Conservation (phyloP, 2,888 invertebrate genomes). For the Norana najaformis region DNA sequence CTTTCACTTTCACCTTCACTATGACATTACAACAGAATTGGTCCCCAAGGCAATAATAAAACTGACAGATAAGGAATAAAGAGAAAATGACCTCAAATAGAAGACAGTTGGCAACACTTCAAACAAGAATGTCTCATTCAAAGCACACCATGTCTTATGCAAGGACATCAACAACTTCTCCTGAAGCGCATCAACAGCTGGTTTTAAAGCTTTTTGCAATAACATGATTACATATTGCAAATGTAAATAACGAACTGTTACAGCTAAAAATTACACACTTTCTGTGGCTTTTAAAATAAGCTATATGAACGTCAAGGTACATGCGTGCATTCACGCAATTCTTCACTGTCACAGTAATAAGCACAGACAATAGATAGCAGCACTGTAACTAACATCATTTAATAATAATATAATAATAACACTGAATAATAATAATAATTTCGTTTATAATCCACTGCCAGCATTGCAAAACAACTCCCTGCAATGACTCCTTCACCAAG, state of each 20-base stretch:
- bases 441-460: neutral
- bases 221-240: neutral
- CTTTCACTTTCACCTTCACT: neutral
- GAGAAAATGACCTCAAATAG: neutral
- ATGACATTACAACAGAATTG: neutral
- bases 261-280: neutral
- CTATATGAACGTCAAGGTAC: neutral
- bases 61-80: neutral
- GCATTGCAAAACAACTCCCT: neutral
- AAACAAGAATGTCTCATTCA: neutral
- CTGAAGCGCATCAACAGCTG: neutral
- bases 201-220: neutral
- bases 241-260: neutral
- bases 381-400: neutral
- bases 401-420: neutral
- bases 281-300: neutral
- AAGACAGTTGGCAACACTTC: neutral
- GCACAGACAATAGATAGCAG: neutral
- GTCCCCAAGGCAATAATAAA: neutral
- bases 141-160: neutral
- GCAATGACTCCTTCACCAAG: neutral
- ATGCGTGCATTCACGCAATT: neutral
- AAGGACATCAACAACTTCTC: neutral
- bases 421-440: neutral
- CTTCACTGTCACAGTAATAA: neutral